Evolutionary conservation across 2,113 vertebrate species (phyloP).

Genomic region (Microtus richardsoni): DNA sequence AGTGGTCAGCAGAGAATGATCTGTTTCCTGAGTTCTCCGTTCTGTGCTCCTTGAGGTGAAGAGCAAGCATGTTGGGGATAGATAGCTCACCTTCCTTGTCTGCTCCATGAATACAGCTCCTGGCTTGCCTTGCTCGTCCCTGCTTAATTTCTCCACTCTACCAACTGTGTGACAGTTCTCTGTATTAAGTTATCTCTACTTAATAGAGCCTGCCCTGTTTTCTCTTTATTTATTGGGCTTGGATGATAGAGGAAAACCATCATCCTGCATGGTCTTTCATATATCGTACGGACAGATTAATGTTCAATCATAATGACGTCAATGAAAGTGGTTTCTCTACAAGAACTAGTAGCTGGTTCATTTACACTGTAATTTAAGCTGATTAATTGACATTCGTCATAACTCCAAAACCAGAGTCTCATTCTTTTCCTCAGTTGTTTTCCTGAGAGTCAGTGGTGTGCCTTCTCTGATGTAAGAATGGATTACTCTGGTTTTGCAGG

Average conservation of each 20-base stretch:
- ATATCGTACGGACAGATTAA: background rate
- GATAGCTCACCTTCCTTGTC: background rate
- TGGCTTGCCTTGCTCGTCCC: background rate
- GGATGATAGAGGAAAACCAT: background rate
- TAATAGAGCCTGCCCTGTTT: background rate
- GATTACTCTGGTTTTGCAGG: background rate
- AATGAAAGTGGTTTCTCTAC: background rate
- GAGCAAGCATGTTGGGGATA: background rate
- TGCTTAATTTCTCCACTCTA: background rate
- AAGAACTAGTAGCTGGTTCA: background rate
- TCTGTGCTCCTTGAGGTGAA: background rate
- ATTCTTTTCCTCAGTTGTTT: conserved; percentile 42
- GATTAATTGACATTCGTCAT: conserved; percentile 7
- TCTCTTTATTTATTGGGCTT: conserved; percentile 3
- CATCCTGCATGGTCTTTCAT: background rate
- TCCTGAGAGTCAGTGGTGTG: background rate
- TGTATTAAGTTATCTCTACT: background rate
- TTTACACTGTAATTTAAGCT: background rate
- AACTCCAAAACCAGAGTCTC: conserved; percentile 30
- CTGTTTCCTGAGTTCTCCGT: background rate
- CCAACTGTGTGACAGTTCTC: background rate
- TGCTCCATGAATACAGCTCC: background rate
- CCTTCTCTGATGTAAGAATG: conserved; percentile 12
- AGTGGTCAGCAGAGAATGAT: background rate
- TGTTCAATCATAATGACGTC: background rate